Base-by-base conservation (phyloP, 2,888 invertebrate genomes). In the Melinopterus prodromus region DNA sequence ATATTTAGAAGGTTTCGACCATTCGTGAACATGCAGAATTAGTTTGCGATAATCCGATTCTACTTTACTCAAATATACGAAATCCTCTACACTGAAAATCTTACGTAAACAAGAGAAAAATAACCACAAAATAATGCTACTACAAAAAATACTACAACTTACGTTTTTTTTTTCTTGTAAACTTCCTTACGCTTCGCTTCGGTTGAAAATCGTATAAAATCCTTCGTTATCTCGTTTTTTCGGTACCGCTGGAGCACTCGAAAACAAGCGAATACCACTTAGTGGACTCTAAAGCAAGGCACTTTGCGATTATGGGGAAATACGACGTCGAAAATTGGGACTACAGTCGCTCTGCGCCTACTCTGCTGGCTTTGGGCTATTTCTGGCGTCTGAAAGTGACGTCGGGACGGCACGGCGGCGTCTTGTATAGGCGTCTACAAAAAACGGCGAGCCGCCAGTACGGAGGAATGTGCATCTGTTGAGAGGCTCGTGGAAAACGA, bases 301-400 rank as follows among this genome's bases (percentile, higher is more conserved):
- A 71, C 38, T 75, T 78, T 76, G 83, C 82, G 83, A 84, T 84
- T 84, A 84, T 81, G 77, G 82, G 79, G 7, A 53, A 53, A 53
- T 26, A 82, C 80, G 81, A 81, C 75, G 72, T 77, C 26, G 80
- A 38, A 81, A 69, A 53, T 26, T 77, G 72, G 72, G 81, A 38
- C 80, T 53, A 53, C 53, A 53, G 9, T 53, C 26, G 26, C 7
- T 53, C 9, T 53, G 53, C 7, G 53, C 53, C 53, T 53, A 53
- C 53, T 53, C 12, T 81, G 82, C 80, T 81, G 82, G 84, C 83
- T 72, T 81, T 80, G 81, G 81, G 84, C 83, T 85, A 85, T 85
- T 85, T 85, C 84, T 12, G 85, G 84, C 82, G 83, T 81, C 53
- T 12, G 5, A 53, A 53, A 53, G 82, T 85, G 85, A 85, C 85